Conservation (phyloP, 53 echinoderm and acorn worm genomes). For the Crossaster papposus region DNA sequence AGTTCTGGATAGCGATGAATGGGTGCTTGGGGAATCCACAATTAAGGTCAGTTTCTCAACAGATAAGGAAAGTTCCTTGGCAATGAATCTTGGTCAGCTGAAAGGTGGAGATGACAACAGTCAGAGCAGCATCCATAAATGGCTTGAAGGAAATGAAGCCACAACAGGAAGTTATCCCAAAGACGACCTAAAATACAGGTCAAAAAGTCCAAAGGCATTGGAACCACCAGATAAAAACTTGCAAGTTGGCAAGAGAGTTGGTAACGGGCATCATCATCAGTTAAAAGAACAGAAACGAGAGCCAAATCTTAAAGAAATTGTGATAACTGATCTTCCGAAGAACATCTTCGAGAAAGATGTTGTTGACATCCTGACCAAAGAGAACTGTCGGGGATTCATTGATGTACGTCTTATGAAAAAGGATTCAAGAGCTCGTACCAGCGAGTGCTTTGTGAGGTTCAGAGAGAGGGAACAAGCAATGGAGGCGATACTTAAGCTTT, state of each 20-base stretch:
- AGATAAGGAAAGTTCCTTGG: not conserved
- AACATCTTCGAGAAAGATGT: constrained; percentile 36
- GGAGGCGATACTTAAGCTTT: constrained; percentile 27
- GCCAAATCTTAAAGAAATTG: constrained; percentile 38
- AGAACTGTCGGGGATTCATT: constrained; percentile 33
- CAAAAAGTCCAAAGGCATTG: not conserved
- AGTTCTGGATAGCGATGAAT: not conserved
- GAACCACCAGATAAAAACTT: not conserved
- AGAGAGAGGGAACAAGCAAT: constrained; percentile 28
- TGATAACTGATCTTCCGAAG: constrained; percentile 46
- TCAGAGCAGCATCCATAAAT: not conserved
- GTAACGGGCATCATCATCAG: not conserved
- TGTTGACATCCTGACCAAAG: constrained; percentile 17
- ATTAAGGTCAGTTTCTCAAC: constrained; percentile 21
- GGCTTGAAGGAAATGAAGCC: constrained; percentile 5
- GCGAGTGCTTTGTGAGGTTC: constrained; percentile 30
- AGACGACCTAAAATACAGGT: no score
- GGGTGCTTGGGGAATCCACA: constrained; percentile 13
- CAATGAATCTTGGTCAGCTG: not conserved
- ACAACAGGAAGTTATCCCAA: not conserved
- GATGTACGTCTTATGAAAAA: constrained; percentile 1
- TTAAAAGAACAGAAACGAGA: not conserved
- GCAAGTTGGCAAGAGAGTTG: not conserved
- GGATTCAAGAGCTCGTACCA: constrained; percentile 4
- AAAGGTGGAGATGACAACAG: not conserved